A percentile compares a stretch with the other conserved stretches of the same genome.
Conservation (phyloP, 64 coral and sea anemone genomes). For the Montipora cactus region DNA sequence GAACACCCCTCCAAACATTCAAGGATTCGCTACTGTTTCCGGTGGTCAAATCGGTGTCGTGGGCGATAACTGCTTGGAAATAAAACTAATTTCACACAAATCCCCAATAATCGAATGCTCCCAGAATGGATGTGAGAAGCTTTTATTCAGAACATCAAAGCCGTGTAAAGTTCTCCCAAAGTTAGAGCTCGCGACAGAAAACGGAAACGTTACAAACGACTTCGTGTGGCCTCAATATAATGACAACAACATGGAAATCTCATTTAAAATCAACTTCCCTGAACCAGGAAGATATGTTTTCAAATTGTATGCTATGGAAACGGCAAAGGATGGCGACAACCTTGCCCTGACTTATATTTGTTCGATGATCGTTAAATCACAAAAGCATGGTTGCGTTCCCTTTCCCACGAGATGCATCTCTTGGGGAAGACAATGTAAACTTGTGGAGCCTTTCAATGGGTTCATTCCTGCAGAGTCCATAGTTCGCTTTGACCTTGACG, state of each 20-base stretch:
- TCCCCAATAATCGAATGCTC: not conserved
- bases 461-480: not conserved
- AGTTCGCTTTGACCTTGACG: not conserved
- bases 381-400: not conserved
- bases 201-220: not conserved
- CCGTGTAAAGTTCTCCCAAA: not conserved
- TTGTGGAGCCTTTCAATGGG: not conserved
- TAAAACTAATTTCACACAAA: slow-evolving; percentile 9
- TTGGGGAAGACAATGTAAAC: not conserved
- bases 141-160: not conserved
- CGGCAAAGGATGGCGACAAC: not conserved
- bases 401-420: not conserved
- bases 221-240: not conserved
- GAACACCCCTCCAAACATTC: not conserved
- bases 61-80: not conserved
- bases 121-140: not conserved
- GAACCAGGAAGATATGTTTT: slow-evolving; percentile 33
- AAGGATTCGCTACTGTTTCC: not conserved
- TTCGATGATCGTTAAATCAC: not conserved
- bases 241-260: slow-evolving; percentile 1
- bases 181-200: not conserved
- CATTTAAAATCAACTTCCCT: not conserved
- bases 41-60: not conserved
- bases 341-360: not conserved
- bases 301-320: not conserved